phyloP scores from a whole-genome alignment of 2,888 invertebrate genomes.

The Drosophila emarginata region DNA sequence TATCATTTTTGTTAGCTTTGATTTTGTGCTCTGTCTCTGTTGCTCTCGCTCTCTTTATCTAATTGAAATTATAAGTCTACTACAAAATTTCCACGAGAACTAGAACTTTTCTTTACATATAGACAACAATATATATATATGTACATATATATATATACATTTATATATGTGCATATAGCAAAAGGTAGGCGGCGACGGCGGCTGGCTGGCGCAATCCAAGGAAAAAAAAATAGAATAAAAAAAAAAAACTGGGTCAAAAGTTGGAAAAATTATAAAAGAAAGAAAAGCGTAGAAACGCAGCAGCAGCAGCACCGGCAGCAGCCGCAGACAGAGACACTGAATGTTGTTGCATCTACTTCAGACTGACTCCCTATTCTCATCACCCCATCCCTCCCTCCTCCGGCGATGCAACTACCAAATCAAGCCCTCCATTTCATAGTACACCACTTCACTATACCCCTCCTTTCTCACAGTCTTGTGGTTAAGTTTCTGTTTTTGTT shows the following conservation, averaged over 20 bases:
- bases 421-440: neutral
- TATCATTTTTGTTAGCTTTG: slow-evolving; percentile 13
- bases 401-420: no score
- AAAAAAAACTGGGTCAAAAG: slow-evolving; percentile 70
- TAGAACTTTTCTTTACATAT: neutral
- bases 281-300: slow-evolving; percentile 61
- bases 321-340: slow-evolving; percentile 13
- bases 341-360: slow-evolving; percentile 10
- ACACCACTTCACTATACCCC: neutral
- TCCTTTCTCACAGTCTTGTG: neutral
- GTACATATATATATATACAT: neutral
- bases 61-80: slow-evolving; percentile 19
- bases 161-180: neutral
- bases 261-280: slow-evolving; percentile 72
- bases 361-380: neutral
- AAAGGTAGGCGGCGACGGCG: slow-evolving; percentile 11
- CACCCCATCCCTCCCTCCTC: neutral
- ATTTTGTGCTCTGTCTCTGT: slow-evolving; percentile 1
- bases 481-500: neutral
- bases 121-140: neutral
- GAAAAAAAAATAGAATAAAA: slow-evolving; percentile 5
- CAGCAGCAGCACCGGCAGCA: slow-evolving; percentile 15
- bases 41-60: neutral
- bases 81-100: neutral
- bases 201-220: slow-evolving; percentile 44